Percentiles rank a stretch among this genome's conserved stretches.
Evolutionary conservation across 2,113 vertebrate genomes (phyloP).

Genomic region (Nematolebias whitei): DNA sequence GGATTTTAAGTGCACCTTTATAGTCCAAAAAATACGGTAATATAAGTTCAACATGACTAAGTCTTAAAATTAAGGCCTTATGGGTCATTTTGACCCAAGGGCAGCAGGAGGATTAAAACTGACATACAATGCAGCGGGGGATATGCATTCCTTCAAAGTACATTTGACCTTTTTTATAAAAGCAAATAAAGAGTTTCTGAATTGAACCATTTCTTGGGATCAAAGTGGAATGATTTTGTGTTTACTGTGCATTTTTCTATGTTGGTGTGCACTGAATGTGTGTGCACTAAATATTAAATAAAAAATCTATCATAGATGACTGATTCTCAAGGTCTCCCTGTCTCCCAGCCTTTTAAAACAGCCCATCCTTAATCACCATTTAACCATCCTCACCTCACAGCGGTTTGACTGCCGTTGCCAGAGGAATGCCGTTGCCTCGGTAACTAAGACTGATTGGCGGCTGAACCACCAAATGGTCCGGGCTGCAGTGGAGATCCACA

Average conservation of each 20-base stretch:
- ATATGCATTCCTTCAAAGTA: neutral
- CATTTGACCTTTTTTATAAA: constrained; percentile 2
- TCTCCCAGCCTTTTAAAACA: constrained; percentile 64
- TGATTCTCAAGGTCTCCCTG: constrained; percentile 77
- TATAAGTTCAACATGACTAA: no score
- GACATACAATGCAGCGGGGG: no score
- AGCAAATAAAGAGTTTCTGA: constrained; percentile 11
- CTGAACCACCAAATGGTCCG: constrained; percentile 47
- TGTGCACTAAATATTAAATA: constrained; percentile 69
- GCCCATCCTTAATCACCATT: constrained; percentile 79
- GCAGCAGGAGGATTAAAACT: no score
- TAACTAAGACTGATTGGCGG: constrained; percentile 75
- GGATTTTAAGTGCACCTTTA: no score
- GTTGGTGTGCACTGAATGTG: constrained; percentile 11
- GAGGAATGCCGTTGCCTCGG: constrained; percentile 44
- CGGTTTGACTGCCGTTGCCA: constrained; percentile 53
- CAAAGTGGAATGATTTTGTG: constrained; percentile 26
- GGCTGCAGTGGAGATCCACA: constrained; percentile 22
- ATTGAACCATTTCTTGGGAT: constrained; percentile 14
- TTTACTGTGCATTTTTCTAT: constrained; percentile 25
- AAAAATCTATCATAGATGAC: constrained; percentile 68
- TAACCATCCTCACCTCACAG: constrained; percentile 54
- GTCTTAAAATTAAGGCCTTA: no score
- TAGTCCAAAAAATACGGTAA: no score
- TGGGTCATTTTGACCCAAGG: no score